These are phyloP conservation scores for Falco novaeseelandiae DNA, from an alignment of 2,797 vertebrate species.

Conservation along the genomic window DNA sequence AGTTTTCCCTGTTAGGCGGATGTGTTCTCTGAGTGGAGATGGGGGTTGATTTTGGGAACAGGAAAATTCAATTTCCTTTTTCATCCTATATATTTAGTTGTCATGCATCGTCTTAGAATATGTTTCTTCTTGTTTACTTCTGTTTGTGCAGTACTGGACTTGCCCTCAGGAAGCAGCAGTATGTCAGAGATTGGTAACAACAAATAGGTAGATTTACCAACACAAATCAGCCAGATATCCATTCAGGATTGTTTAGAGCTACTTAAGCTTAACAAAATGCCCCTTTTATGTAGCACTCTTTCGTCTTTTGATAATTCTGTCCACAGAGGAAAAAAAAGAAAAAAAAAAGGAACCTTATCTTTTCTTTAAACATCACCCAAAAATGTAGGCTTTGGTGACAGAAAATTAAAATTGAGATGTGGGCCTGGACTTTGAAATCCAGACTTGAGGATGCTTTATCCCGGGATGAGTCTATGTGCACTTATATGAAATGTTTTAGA, in stretches of 20 bases:
- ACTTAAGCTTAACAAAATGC: not conserved
- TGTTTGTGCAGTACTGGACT: not conserved
- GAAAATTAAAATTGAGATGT: not conserved
- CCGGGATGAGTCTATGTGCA: rapidly evolving
- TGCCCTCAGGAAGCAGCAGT: not conserved
- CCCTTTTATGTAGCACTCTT: not conserved
- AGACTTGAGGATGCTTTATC: not conserved
- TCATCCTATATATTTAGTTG: not conserved
- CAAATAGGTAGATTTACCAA: not conserved
- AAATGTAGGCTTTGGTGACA: not conserved
- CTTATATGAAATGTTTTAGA: not conserved
- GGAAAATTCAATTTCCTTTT: not conserved
- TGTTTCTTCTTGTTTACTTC: not conserved
- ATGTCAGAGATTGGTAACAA: not conserved
- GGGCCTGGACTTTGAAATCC: not conserved
- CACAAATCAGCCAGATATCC: not conserved
- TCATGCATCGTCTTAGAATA: not conserved
- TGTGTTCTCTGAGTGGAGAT: not conserved
- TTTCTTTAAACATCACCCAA: not conserved
- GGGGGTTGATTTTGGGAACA: not conserved
- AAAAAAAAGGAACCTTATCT: not conserved
- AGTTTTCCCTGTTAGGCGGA: not conserved
- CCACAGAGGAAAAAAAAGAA: not conserved
- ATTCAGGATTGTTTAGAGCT: not conserved
- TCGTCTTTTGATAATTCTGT: not conserved